Evolutionary conservation across 2,888 invertebrate species (phyloP).

Genomic region (Pachliopta kotzebuea): DNA sequence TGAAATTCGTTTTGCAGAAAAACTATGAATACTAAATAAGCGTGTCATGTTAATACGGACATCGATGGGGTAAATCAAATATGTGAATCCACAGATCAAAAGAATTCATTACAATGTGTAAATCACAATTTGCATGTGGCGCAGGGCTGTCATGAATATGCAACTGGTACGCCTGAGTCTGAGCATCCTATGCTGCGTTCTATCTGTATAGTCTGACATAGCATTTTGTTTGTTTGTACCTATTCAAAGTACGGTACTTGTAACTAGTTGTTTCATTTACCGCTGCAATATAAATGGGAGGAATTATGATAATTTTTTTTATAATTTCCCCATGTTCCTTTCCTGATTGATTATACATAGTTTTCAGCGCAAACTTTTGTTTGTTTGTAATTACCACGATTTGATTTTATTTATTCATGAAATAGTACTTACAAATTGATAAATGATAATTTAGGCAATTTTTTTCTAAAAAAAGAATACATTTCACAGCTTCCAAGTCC

Average conservation of each 20-base stretch:
- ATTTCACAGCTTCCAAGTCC: not conserved
- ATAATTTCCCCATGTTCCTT: too few species aligned
- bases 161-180: conserved; percentile 67
- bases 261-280: not conserved
- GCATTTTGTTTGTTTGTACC: conserved; percentile 30
- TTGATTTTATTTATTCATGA: too few species aligned
- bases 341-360: too few species aligned
- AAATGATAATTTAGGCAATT: not conserved
- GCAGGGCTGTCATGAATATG: conserved; percentile 75
- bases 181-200: conserved; percentile 69
- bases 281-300: not conserved
- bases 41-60: conserved; percentile 69
- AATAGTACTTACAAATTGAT: not conserved
- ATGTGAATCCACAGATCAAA: conserved; percentile 80
- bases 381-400: too few species aligned
- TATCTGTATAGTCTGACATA: conserved; percentile 24
- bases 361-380: too few species aligned
- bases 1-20: conserved; percentile 51
- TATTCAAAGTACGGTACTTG: conserved; percentile 1
- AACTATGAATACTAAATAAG: conserved; percentile 77
- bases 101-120: conserved; percentile 81
- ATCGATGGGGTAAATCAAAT: conserved; percentile 79
- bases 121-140: conserved; percentile 80
- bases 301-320: too few species aligned
- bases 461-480: not conserved